Percentiles rank a stretch among this genome's conserved stretches.
These are phyloP conservation scores for Drosophila fungiperda DNA, from an alignment of 2,888 invertebrate species.

Conservation along the genomic window DNA sequence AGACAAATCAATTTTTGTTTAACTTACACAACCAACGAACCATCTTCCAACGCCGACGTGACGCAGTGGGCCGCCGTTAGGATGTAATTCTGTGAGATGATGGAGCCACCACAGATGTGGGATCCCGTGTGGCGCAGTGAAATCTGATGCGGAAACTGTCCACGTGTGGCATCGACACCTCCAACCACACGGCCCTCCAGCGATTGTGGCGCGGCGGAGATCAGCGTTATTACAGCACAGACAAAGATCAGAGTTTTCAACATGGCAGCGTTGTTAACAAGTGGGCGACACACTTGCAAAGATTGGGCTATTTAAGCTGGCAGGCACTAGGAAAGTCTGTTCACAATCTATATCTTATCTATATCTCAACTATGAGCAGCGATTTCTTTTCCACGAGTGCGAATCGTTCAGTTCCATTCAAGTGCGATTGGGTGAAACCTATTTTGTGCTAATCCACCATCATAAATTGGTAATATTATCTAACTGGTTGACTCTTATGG, in stretches of 20 bases:
- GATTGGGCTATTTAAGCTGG: conserved; percentile 27
- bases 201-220: conserved; percentile 46
- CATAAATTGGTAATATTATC: neutral
- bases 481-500: neutral
- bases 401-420: neutral
- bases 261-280: conserved; percentile 23
- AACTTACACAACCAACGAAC: conserved; percentile 44
- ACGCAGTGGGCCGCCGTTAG: conserved; percentile 78
- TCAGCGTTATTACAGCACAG: conserved; percentile 18
- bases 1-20: neutral
- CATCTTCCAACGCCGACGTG: conserved; percentile 32
- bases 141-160: conserved; percentile 83
- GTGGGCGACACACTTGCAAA: neutral
- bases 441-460: neutral
- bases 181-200: conserved; percentile 72
- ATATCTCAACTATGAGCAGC: conserved; percentile 1
- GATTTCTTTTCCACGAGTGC: neutral
- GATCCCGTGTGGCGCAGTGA: conserved; percentile 67
- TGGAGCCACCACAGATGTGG: conserved; percentile 76
- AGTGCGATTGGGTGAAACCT: neutral
- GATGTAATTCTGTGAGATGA: conserved; percentile 56
- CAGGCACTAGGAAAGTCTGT: neutral
- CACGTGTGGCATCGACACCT: conserved; percentile 74
- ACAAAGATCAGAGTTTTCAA: conserved; percentile 21
- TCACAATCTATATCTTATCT: conserved; percentile 33